phyloP scores from a whole-genome alignment of 1,140 invertebrate genomes.

The Drosophila ogumai region DNA sequence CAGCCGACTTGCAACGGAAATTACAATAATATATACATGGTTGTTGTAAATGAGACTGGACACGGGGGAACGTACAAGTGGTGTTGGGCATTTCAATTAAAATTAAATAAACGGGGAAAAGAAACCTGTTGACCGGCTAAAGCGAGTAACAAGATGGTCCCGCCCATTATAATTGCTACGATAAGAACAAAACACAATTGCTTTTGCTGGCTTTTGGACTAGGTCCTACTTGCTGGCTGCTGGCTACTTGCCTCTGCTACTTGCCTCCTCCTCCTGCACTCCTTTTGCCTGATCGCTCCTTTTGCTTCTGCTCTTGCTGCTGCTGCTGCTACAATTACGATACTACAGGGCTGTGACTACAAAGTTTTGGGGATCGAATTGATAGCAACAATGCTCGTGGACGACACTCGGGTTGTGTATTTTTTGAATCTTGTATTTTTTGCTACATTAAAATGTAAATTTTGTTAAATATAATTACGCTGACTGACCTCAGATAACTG shows the following conservation, averaged over 20 bases:
- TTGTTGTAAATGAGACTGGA: conserved; percentile 44
- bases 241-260: conserved; percentile 26
- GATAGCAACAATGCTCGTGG: conserved; percentile 48
- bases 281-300: conserved; percentile 20
- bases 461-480: conserved; percentile 72
- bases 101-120: conserved; percentile 42
- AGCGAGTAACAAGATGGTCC: conserved; percentile 21
- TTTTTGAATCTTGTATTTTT: conserved; percentile 68
- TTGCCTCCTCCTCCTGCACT: conserved; percentile 9
- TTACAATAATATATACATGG: conserved; percentile 73
- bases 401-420: conserved; percentile 28
- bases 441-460: conserved; percentile 77
- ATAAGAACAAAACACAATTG: conserved; percentile 4
- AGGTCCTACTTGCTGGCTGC: conserved; percentile 33
- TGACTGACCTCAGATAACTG: conserved; percentile 69
- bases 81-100: conserved; percentile 31
- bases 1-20: conserved; percentile 80
- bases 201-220: conserved; percentile 21
- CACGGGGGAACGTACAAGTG: conserved; percentile 7
- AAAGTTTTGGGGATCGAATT: conserved; percentile 37
- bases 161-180: conserved; percentile 43
- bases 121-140: conserved; percentile 23
- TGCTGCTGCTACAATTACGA: conserved; percentile 37
- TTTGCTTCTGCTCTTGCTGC: conserved; percentile 18
- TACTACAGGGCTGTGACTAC: conserved; percentile 37